These are phyloP conservation scores for Chauna torquata DNA, from an alignment of 2,113 vertebrate genomes.

Conservation along the genomic window DNA sequence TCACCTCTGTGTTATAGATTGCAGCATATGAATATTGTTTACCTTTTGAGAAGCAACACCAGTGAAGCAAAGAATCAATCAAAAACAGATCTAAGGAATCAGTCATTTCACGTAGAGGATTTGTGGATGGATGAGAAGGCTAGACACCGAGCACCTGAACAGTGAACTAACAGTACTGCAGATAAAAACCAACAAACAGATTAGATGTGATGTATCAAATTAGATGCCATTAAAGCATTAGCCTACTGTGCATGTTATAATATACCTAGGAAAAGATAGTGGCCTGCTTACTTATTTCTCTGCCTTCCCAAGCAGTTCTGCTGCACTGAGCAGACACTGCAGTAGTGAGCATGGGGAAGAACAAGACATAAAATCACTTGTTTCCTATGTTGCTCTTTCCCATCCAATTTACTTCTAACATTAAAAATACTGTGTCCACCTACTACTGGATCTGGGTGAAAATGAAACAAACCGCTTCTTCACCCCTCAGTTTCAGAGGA, in stretches of 20 bases:
- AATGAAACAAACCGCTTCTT: conserved; percentile 2
- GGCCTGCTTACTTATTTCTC: not conserved
- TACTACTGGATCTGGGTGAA: not conserved
- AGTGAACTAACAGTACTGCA: conserved; percentile 50
- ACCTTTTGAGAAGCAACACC: conserved; percentile 64
- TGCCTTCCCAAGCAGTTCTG: not conserved
- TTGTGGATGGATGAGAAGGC: conserved; percentile 58
- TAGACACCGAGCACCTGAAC: conserved; percentile 46
- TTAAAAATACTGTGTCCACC: not conserved
- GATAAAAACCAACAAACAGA: conserved; percentile 63
- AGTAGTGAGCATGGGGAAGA: not conserved
- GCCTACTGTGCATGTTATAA: not conserved
- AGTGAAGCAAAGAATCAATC: conserved; percentile 61
- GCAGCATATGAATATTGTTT: conserved; percentile 53
- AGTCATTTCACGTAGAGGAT: conserved; percentile 52
- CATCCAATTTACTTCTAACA: not conserved
- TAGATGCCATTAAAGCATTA: not conserved
- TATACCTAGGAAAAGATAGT: not conserved
- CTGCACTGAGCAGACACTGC: not conserved
- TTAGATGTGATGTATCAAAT: conserved; percentile 43
- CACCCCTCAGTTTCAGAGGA: not conserved
- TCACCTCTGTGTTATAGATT: conserved; percentile 34
- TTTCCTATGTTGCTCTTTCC: not conserved
- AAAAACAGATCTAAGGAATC: conserved; percentile 56
- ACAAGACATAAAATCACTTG: not conserved